Conservation (phyloP, 1,140 invertebrate species). For the Holotrichia oblita region DNA sequence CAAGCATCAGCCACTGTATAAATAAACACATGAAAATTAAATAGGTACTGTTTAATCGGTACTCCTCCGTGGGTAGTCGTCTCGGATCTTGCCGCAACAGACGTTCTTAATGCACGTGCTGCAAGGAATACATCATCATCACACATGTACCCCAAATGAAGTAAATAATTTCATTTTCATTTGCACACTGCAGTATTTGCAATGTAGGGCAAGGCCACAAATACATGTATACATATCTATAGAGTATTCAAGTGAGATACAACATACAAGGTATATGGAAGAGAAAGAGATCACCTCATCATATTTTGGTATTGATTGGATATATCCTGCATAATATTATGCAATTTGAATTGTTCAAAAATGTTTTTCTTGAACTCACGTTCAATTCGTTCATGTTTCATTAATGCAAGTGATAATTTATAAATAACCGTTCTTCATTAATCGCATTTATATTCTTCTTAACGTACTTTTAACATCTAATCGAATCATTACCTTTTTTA, state of each 20-base stretch:
- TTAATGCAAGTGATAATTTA: conserved; percentile 24
- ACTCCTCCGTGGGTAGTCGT: conserved; percentile 38
- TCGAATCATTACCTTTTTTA: conserved; percentile 38
- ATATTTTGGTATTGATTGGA: conserved; percentile 48
- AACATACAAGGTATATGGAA: conserved; percentile 42
- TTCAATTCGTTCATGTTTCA: conserved; percentile 9
- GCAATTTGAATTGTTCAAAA: conserved; percentile 38
- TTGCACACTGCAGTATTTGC: conserved; percentile 47
- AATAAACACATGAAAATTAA: conserved; percentile 56
- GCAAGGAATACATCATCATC: conserved; percentile 52
- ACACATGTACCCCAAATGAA: conserved; percentile 46
- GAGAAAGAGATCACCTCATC: conserved; percentile 41
- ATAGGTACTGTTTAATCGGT: conserved; percentile 54
- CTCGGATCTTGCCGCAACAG: conserved; percentile 41
- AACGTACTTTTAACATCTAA: conserved; percentile 17
- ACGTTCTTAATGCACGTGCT: conserved; percentile 47
- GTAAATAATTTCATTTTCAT: conserved; percentile 39
- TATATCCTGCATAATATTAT: conserved; percentile 42
- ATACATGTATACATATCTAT: conserved; percentile 35
- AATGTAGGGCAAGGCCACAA: conserved; percentile 53
- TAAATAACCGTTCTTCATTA: conserved; percentile 29
- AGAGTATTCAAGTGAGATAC: conserved; percentile 43
- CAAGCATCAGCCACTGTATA: conserved; percentile 57
- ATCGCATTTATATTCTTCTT: not conserved
- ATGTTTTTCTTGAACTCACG: conserved; percentile 12